Evolutionary conservation across 1,140 invertebrate genomes (phyloP).

Genomic region (Papilio glaucus): DNA sequence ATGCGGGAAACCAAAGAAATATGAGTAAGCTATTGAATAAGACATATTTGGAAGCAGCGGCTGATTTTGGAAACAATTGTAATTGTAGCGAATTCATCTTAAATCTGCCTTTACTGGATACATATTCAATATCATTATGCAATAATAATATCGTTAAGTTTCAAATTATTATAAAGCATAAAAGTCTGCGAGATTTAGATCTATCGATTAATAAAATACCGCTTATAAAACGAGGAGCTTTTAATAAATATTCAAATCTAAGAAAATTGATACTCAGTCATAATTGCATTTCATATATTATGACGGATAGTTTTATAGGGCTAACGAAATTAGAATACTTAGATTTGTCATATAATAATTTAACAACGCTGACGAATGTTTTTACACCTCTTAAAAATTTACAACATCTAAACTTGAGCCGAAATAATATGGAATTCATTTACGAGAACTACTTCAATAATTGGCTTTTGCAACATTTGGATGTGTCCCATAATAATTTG

Average conservation of each 20-base stretch:
- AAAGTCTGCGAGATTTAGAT: constrained; percentile 72
- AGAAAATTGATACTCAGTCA: constrained; percentile 73
- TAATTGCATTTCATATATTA: constrained; percentile 72
- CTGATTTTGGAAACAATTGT: constrained; percentile 58
- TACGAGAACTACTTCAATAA: constrained; percentile 84
- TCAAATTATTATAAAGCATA: constrained; percentile 58
- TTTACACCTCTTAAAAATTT: constrained; percentile 85
- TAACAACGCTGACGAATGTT: constrained; percentile 85
- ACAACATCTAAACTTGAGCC: constrained; percentile 88
- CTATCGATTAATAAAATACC: constrained; percentile 76
- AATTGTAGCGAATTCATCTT: constrained; percentile 62
- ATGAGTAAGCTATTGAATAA: constrained; percentile 57
- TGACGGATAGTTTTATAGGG: constrained; percentile 78
- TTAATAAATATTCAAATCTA: constrained; percentile 71
- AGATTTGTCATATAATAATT: constrained; percentile 85
- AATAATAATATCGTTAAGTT: constrained; percentile 74
- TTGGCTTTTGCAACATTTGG: constrained; percentile 89
- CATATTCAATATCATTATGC: constrained; percentile 62
- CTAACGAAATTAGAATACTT: constrained; percentile 82
- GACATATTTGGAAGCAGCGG: constrained; percentile 60
- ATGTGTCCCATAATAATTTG: constrained; percentile 91
- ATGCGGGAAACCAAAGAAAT: constrained; percentile 45
- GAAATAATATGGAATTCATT: constrained; percentile 88
- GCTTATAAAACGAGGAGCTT: constrained; percentile 67
- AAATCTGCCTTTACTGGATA: constrained; percentile 63